Conservation (phyloP, 2,888 invertebrate species). For the Hirtodrosophila alboralis region DNA sequence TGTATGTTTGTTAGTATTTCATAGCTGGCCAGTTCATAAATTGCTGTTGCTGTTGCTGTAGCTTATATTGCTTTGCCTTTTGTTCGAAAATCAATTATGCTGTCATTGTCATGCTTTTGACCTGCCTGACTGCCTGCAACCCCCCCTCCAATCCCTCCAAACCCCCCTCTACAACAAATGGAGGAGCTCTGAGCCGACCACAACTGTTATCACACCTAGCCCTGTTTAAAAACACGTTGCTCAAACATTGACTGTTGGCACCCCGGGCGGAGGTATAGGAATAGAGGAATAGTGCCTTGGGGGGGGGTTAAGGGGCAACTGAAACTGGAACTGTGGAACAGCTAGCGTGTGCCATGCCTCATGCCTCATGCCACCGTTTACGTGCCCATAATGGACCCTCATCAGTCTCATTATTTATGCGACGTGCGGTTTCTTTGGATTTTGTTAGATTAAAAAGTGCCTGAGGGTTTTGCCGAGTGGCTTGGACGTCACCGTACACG, state of each 20-base stretch:
- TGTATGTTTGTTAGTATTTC: too few species aligned
- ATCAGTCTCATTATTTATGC: conserved; percentile 81
- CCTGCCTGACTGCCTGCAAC: too few species aligned
- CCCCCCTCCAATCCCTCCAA: too few species aligned
- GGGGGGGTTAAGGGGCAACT: conserved; percentile 4
- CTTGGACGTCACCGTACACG: conserved; percentile 59
- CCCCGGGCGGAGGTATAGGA: conserved; percentile 28
- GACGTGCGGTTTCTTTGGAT: conserved; percentile 82
- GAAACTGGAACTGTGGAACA: neutral
- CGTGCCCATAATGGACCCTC: conserved; percentile 81
- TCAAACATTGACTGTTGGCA: conserved; percentile 78
- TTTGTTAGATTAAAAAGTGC: conserved; percentile 81
- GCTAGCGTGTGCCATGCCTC: conserved; percentile 41
- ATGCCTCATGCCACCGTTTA: conserved; percentile 53
- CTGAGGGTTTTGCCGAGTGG: conserved; percentile 78
- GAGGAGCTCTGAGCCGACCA: conserved; percentile 41
- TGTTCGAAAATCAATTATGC: conserved; percentile 81
- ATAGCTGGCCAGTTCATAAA: conserved; percentile 66
- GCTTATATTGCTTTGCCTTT: conserved; percentile 73
- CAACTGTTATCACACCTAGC: conserved; percentile 77
- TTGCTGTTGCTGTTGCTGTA: conserved; percentile 45
- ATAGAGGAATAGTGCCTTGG: neutral
- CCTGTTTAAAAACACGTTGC: conserved; percentile 77
- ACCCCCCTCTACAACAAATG: neutral
- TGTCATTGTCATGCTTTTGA: conserved; percentile 80